Evolutionary conservation across 2,888 invertebrate species (phyloP), one percentile per base, ranked within the genome.

Genomic region (Morpho deidamia): DNA sequence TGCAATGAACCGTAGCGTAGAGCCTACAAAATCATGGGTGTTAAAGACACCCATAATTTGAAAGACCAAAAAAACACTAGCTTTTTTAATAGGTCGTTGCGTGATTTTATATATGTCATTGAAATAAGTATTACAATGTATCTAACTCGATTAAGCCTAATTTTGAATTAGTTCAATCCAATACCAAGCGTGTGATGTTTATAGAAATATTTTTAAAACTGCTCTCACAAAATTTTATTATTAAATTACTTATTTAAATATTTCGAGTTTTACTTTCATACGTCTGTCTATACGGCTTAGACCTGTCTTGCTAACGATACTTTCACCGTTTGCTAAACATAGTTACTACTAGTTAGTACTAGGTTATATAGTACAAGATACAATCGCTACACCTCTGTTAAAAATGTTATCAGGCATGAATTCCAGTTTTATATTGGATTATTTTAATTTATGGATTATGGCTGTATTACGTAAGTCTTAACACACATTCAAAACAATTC

Each of bases 191-290:
- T 23, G 23, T 3, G 23, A 23, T 23, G 23, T 23, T 23, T 23
- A 5, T 23, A 23, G 23, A 23, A 14, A 2, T 14, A 14, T 14
- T 23, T 23, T 23, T 43, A 32, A n/a, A 43, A 23, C 32, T 44
- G 44, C 33, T 7, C 8, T 32, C 33, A 10, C 44, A 1, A 37
- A 32, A 9, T 38, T 44, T 2, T 10, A 23, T 23, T 23, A 43
- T 9, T 11, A 49, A 44, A 37, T 41, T 7, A 46, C 10, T 3
- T 43, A 43, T 11, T 14, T n/a, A 49, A 49, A 11, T 14, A 42
- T 45, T 50, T 46, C 33, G 38, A 11, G 45, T 41, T 41, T 48
- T 48, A 41, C 48, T 48, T 48, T 48, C 41, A 48, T 10, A 40
- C 33, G 48, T 41, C 12, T 41, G 48, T 41, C 12, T 41, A 40